Evolutionary conservation across 2,113 vertebrate genomes (phyloP).

Genomic region (Martes martes): DNA sequence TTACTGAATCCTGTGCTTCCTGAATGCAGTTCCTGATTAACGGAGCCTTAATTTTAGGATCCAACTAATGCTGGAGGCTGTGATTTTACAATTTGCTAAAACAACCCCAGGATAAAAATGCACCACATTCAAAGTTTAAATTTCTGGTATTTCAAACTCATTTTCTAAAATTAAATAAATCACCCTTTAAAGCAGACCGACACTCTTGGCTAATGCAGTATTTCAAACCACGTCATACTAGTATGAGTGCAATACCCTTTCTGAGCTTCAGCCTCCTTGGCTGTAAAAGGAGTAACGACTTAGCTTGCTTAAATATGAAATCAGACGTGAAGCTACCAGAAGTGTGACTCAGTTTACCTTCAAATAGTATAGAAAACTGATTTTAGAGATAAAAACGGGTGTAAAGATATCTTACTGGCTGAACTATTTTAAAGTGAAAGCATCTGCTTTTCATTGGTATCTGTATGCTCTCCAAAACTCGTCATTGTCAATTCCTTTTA

Average conservation of each 20-base stretch:
- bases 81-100: conserved; percentile 1
- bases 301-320: neutral
- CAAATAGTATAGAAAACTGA: neutral
- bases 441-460: neutral
- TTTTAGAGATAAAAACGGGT: neutral
- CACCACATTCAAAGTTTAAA: neutral
- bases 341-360: neutral
- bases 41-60: neutral
- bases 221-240: neutral
- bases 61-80: neutral
- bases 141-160: neutral
- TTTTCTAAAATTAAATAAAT: conserved; percentile 11
- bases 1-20: neutral
- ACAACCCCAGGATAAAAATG: neutral
- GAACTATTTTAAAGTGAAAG: neutral
- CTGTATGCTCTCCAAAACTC: neutral
- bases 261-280: neutral
- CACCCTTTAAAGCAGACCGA: neutral
- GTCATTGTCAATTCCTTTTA: neutral
- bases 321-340: neutral
- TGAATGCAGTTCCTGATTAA: neutral
- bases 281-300: neutral
- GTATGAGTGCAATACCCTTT: neutral
- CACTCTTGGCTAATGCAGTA: neutral
- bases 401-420: neutral